A percentile compares a stretch with the other conserved stretches of the same genome.
Conservation (phyloP, 2,113 vertebrate genomes). For the Odocoileus virginianus region DNA sequence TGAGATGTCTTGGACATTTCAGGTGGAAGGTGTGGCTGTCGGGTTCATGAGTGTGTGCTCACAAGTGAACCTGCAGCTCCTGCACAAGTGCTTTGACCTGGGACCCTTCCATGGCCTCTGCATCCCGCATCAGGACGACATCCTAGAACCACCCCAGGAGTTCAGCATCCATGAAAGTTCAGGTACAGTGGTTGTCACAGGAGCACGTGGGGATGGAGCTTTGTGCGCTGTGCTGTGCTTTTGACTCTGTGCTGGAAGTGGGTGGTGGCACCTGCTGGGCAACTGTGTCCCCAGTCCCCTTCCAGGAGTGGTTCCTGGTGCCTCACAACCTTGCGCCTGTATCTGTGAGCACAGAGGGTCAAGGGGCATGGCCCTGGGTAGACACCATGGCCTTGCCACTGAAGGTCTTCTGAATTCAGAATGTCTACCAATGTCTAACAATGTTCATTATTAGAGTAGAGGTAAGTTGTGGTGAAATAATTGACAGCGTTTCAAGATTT, state of each 20-base stretch:
- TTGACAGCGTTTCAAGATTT: background rate
- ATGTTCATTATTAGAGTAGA: background rate
- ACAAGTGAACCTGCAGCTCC: constrained; percentile 78
- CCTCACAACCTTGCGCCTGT: background rate
- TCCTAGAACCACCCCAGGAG: constrained; percentile 41
- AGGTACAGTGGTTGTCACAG: background rate
- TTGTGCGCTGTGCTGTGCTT: background rate
- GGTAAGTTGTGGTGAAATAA: background rate
- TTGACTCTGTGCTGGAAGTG: background rate
- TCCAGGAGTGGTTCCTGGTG: background rate
- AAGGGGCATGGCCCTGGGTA: background rate
- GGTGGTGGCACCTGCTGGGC: background rate
- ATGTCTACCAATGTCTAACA: background rate
- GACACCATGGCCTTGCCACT: background rate
- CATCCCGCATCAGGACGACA: constrained; percentile 72
- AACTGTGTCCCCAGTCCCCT: background rate
- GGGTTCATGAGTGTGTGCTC: constrained; percentile 88
- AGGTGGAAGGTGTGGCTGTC: constrained; percentile 83
- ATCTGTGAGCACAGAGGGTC: background rate
- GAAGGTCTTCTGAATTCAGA: background rate
- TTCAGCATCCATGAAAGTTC: constrained; percentile 37
- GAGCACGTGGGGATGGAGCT: fast-evolving
- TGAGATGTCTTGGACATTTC: constrained; percentile 57
- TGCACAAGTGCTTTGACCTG: constrained; percentile 87
- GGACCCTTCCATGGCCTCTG: constrained; percentile 84